Evolutionary conservation across 2,888 invertebrate species (phyloP).

Genomic region (Plebejus melissa): DNA sequence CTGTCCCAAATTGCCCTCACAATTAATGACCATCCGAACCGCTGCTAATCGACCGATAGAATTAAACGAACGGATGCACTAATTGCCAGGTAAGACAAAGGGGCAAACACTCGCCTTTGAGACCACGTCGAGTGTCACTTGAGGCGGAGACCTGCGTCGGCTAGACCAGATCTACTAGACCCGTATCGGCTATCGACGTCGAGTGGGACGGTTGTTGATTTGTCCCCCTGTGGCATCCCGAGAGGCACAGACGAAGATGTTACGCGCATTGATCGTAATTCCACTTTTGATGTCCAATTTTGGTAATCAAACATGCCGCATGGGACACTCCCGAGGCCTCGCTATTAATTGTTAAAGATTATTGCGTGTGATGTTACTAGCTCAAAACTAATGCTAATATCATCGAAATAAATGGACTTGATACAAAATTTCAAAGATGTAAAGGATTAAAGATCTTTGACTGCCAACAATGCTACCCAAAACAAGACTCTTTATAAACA

Average conservation of each 20-base stretch:
- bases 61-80: slow-evolving; percentile 78
- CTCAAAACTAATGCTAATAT: neutral
- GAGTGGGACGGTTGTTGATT: slow-evolving; percentile 18
- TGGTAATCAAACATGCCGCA: neutral
- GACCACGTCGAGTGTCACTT: slow-evolving; percentile 69
- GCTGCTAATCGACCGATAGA: slow-evolving; percentile 77
- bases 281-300: slow-evolving; percentile 13
- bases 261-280: neutral
- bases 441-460: neutral
- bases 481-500: neutral
- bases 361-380: neutral
- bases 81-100: slow-evolving; percentile 78
- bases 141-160: slow-evolving; percentile 57
- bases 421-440: no score
- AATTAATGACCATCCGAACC: slow-evolving; percentile 72
- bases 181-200: slow-evolving; percentile 5
- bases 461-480: neutral
- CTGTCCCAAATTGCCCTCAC: slow-evolving; percentile 63
- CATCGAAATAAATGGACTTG: no score
- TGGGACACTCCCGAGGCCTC: neutral
- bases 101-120: slow-evolving; percentile 77
- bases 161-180: slow-evolving; percentile 5
- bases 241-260: slow-evolving; percentile 12
- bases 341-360: neutral
- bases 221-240: slow-evolving; percentile 13